A percentile compares a stretch with the other conserved stretches of the same genome.
Evolutionary conservation across 2,797 vertebrate genomes (phyloP).

Genomic region (Menidia menidia): DNA sequence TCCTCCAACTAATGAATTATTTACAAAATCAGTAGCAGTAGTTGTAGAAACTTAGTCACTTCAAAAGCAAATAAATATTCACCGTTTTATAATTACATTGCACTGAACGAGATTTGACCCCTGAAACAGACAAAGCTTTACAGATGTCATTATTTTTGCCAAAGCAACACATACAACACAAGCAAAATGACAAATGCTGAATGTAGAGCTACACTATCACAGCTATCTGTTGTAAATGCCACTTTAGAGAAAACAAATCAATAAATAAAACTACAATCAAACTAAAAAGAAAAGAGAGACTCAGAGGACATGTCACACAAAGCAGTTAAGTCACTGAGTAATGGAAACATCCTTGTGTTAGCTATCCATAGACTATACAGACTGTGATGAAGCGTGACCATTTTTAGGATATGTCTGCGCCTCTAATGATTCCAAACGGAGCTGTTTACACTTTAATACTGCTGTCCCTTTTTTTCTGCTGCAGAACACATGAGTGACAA

Average conservation of each 20-base stretch:
- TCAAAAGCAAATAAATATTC: slow-evolving; percentile 70
- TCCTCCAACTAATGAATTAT: slow-evolving; percentile 56
- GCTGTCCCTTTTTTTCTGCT: slow-evolving; percentile 24
- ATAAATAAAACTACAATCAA: slow-evolving; percentile 69
- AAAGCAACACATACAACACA: slow-evolving; percentile 62
- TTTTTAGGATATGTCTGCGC: slow-evolving; percentile 15
- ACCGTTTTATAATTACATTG: slow-evolving; percentile 44
- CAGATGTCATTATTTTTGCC: slow-evolving; percentile 53
- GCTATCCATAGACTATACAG: slow-evolving; percentile 16
- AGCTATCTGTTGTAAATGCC: slow-evolving; percentile 42
- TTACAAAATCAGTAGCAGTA: slow-evolving; percentile 74
- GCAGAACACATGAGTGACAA: slow-evolving; percentile 24
- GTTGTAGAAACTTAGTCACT: slow-evolving; percentile 44
- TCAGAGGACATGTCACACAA: slow-evolving; percentile 36
- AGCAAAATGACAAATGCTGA: slow-evolving; percentile 43
- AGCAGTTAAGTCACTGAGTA: slow-evolving; percentile 48
- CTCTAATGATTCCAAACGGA: slow-evolving; percentile 35
- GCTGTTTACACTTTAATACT: slow-evolving; percentile 24
- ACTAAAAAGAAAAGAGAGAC: slow-evolving; percentile 19
- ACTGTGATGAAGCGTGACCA: slow-evolving; percentile 21
- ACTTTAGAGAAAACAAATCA: slow-evolving; percentile 51
- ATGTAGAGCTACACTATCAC: slow-evolving; percentile 54
- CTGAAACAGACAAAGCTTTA: slow-evolving; percentile 55
- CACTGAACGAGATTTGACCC: slow-evolving; percentile 55
- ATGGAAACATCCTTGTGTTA: slow-evolving; percentile 29